Percentiles rank a stretch among this genome's conserved stretches.
These are phyloP conservation scores for Serilophus lunatus DNA, from an alignment of 2,113 vertebrate genomes.

Conservation along the genomic window DNA sequence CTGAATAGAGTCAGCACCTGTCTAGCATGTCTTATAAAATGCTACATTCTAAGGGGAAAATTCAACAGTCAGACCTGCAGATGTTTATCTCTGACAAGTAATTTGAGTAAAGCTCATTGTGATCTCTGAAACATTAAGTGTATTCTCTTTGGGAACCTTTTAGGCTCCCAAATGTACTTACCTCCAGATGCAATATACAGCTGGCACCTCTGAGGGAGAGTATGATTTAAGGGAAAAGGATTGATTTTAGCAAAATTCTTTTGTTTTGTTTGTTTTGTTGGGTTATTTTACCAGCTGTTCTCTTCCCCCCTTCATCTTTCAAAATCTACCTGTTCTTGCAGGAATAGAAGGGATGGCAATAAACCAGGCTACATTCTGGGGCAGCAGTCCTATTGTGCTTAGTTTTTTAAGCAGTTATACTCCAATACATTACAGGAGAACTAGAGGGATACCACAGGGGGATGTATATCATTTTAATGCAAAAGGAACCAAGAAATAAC, in stretches of 20 bases:
- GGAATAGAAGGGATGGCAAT: not conserved
- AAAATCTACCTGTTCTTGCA: not conserved
- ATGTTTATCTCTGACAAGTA: not conserved
- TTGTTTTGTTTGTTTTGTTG: no score
- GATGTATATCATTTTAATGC: not conserved
- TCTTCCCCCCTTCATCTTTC: not conserved
- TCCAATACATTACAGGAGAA: no score
- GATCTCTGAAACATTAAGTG: not conserved
- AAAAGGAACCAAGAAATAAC: not conserved
- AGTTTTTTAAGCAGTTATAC: not conserved
- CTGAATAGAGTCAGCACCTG: not conserved
- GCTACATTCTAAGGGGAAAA: not conserved
- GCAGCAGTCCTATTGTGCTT: not conserved
- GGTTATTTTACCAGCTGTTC: not conserved
- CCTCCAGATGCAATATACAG: not conserved
- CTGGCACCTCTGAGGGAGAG: not conserved
- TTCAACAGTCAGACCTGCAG: not conserved
- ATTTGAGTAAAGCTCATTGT: not conserved
- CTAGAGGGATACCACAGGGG: not conserved
- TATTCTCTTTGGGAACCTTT: not conserved
- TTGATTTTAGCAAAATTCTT: not conserved
- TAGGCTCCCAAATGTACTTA: not conserved
- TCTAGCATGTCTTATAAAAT: not conserved
- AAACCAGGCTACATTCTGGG: not conserved
- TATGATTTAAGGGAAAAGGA: not conserved